phyloP scores from a whole-genome alignment of 2,888 invertebrate genomes.

The Lampropteryx suffumata region DNA sequence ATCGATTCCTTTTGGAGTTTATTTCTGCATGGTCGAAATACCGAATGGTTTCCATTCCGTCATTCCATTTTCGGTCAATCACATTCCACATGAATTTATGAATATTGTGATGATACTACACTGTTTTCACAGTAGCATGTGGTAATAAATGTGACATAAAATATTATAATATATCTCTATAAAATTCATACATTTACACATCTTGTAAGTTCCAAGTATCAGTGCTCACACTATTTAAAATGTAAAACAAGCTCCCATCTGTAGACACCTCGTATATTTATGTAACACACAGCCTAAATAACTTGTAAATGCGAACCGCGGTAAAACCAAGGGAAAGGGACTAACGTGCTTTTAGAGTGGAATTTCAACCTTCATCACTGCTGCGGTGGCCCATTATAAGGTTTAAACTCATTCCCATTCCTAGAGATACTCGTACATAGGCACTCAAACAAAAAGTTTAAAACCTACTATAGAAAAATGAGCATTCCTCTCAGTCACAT shows the following conservation, averaged over 20 bases:
- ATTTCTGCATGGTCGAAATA: too few species aligned
- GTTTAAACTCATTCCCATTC: conserved; percentile 12
- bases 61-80: too few species aligned
- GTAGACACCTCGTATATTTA: neutral
- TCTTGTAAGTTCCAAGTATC: too few species aligned
- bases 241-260: conserved; percentile 16
- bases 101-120: too few species aligned
- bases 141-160: too few species aligned
- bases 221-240: neutral
- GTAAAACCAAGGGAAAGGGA: conserved; percentile 16
- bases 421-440: neutral
- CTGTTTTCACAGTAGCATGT: too few species aligned
- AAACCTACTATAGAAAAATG: neutral
- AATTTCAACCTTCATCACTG: conserved; percentile 20
- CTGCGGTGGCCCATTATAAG: conserved; percentile 19
- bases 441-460: neutral
- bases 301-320: conserved; percentile 23
- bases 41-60: too few species aligned
- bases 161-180: too few species aligned
- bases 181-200: too few species aligned
- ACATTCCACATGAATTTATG: too few species aligned
- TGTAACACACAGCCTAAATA: conserved; percentile 15
- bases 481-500: conserved; percentile 34
- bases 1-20: too few species aligned
- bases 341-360: conserved; percentile 16